Base-by-base conservation (phyloP, 2,113 vertebrate species). In the Peromyscus maniculatus region DNA sequence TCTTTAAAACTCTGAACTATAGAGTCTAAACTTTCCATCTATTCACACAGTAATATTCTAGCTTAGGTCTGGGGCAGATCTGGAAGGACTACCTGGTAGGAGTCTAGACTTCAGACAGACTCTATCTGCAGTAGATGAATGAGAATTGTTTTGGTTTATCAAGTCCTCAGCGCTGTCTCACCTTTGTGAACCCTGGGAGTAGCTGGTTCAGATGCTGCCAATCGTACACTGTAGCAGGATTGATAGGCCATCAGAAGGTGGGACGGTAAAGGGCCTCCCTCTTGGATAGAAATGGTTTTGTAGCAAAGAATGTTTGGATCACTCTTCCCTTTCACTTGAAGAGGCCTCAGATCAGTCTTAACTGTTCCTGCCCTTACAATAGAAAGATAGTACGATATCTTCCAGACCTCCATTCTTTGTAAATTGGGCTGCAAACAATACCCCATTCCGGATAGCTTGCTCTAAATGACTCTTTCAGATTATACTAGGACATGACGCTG, bases 241-340 rank as follows among this genome's bases (percentile, higher is more conserved):
- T 75, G 36, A 33, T 31, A 93, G 5, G 28, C 46, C 36, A 86
- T 90, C 59, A 7, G 43, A 88, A 77, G 3, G 12, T 91, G 13
- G 21, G 12, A 87, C 62, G 11, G 33, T 57, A n/a, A 87, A 77
- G 43, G 16, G 0, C 46, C 89, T 96, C 83, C 43, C 43, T 90
- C 62, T 89, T 83, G 26, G 55, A n/a, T 7, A 6, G 36, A 93
- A 94, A 74, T 31, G 22, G 59, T 77, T 84, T 90, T 79, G 31
- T n/a, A 92, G 86, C 36, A 92, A 88, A 90, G 39, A 82, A 33
- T 69, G 82, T 96, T 96, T 90, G 71, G 71, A 46, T 89, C 39
- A 57, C 59, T 92, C 86, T 97, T 97, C 39, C 64, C 59, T 95
- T 93, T 69, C 71, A 33, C 80, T 93, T 93, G 72, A 93, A 91